Evolutionary conservation across 2,113 vertebrate genomes (phyloP).

Genomic region (Pitta sordida): DNA sequence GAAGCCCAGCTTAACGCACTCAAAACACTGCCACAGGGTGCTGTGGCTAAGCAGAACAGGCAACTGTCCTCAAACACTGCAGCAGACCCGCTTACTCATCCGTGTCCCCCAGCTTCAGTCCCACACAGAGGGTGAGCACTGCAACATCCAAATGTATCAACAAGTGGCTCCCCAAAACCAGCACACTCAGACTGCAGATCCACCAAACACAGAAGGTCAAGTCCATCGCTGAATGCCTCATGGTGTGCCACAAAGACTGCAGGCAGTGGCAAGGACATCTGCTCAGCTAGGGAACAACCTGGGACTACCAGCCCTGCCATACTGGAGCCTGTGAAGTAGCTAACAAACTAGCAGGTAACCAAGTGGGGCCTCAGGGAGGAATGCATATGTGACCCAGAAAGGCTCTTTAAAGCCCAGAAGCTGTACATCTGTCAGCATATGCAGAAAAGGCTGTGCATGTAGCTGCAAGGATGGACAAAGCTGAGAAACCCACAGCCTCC

Average conservation of each 20-base stretch:
- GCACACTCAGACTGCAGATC: background rate
- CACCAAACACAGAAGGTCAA: fast-evolving
- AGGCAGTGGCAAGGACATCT: background rate
- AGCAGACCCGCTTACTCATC: background rate
- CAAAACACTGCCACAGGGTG: background rate
- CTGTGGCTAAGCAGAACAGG: background rate
- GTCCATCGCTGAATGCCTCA: background rate
- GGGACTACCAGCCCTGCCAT: background rate
- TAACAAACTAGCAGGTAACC: background rate
- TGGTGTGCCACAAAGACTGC: background rate
- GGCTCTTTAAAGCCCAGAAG: background rate
- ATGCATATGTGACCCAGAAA: conserved; percentile 6
- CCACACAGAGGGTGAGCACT: background rate
- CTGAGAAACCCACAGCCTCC: background rate
- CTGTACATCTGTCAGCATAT: background rate
- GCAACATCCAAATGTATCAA: background rate
- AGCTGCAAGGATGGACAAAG: background rate
- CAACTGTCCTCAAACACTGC: background rate
- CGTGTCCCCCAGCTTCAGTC: background rate
- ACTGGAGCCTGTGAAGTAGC: background rate
- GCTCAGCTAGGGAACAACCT: background rate
- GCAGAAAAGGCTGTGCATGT: fast-evolving
- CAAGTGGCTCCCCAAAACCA: background rate
- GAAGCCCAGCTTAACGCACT: background rate
- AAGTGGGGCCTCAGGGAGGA: background rate